Evolutionary conservation across 2,113 vertebrate genomes (phyloP).

Genomic region (Telmatochromis sp.): DNA sequence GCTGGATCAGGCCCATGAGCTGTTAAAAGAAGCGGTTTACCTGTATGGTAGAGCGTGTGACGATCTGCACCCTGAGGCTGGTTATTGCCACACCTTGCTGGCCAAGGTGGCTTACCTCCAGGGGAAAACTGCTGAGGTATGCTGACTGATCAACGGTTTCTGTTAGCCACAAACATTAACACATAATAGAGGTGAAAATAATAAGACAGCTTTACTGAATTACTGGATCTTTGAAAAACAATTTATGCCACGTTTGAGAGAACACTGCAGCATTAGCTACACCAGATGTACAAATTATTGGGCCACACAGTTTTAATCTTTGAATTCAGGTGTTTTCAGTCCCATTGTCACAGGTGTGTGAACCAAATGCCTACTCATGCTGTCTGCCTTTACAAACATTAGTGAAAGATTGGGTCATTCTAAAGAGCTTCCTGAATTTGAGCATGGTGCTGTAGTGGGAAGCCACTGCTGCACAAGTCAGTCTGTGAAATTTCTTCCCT

Average conservation of each 20-base stretch:
- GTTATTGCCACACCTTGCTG: slow-evolving; percentile 67
- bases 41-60: slow-evolving; percentile 74
- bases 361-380: neutral
- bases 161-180: neutral
- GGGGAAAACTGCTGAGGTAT: slow-evolving; percentile 65
- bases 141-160: neutral
- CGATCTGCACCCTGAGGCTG: slow-evolving; percentile 72
- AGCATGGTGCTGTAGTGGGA: neutral
- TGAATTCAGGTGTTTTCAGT: neutral
- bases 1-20: slow-evolving; percentile 70
- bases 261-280: neutral
- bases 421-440: neutral
- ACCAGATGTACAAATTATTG: neutral
- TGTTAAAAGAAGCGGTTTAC: slow-evolving; percentile 71
- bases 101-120: slow-evolving; percentile 71
- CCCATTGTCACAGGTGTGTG: neutral
- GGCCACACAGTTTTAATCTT: neutral
- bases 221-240: neutral
- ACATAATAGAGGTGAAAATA: neutral
- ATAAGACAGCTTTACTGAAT: fast-evolving
- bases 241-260: neutral
- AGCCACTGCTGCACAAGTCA: neutral
- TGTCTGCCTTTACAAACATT: neutral
- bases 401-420: neutral
- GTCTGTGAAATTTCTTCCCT: neutral